Conservation (phyloP, 2,888 invertebrate species). For the Myopa tessellatipennis region DNA sequence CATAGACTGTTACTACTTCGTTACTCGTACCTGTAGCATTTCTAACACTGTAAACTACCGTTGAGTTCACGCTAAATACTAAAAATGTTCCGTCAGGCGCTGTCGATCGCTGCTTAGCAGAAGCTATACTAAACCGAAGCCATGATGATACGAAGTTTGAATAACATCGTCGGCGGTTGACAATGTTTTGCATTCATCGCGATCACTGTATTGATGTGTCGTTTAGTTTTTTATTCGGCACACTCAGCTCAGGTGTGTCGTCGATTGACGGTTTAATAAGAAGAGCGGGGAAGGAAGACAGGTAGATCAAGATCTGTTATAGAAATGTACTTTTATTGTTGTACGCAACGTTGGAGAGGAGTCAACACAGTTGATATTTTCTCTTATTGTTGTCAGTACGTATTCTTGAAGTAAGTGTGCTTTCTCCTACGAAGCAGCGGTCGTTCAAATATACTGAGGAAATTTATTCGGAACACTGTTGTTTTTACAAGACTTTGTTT, state of each 20-base stretch:
- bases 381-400: not conserved
- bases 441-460: too few species aligned
- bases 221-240: not conserved
- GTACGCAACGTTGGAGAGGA: not conserved
- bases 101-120: constrained; percentile 10
- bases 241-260: constrained; percentile 1
- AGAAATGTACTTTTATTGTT: not conserved
- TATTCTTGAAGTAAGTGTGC: too few species aligned
- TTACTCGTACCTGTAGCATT: constrained; percentile 17
- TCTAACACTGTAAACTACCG: not conserved
- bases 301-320: not conserved
- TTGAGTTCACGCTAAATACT: not conserved
- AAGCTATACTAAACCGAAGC: constrained; percentile 20
- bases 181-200: constrained; percentile 18
- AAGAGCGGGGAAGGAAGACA: not conserved
- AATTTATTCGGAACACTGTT: too few species aligned
- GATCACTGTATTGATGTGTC: not conserved
- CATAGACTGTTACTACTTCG: not conserved
- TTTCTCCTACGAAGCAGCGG: too few species aligned
- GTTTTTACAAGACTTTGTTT: too few species aligned
- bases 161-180: constrained; percentile 12
- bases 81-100: not conserved
- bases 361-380: constrained; percentile 16
- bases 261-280: not conserved
- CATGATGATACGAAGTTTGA: not conserved